Percentiles rank a stretch among this genome's conserved stretches.
Conservation (phyloP, 2,113 vertebrate species). For the Pomatostomus ruficeps region DNA sequence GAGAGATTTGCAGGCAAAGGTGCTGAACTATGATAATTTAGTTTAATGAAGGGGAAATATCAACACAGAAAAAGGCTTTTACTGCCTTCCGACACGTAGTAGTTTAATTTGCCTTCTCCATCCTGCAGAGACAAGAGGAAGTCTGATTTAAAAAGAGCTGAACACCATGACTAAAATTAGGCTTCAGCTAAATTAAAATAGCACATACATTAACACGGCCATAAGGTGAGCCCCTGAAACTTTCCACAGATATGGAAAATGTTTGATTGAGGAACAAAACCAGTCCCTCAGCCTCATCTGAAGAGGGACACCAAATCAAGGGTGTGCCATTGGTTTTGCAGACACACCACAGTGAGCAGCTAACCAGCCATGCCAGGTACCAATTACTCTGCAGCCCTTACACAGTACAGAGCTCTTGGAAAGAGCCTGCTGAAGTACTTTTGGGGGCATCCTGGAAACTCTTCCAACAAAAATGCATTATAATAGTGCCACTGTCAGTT, state of each 20-base stretch:
- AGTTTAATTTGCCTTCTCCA: not conserved
- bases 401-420: not conserved
- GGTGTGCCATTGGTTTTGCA: not conserved
- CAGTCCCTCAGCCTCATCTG: not conserved
- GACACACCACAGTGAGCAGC: accelerated
- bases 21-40: not conserved
- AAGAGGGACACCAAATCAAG: not conserved
- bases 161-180: not conserved
- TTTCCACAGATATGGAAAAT: not conserved
- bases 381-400: not conserved
- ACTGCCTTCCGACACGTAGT: not conserved
- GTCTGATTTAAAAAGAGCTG: not conserved
- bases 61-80: not conserved
- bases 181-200: not conserved
- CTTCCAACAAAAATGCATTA: not conserved
- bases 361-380: not conserved
- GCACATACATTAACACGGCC: accelerated
- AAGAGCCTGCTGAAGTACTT: not conserved
- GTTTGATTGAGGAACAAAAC: not conserved
- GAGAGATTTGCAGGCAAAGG: not conserved
- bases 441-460: not conserved
- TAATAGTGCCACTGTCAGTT: not conserved
- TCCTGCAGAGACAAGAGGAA: not conserved
- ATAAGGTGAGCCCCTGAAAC: not conserved
- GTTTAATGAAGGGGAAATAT: not conserved